Percentiles rank a stretch among this genome's conserved stretches.
Conservation (phyloP, 2,113 vertebrate species). For the Strix aluco region DNA sequence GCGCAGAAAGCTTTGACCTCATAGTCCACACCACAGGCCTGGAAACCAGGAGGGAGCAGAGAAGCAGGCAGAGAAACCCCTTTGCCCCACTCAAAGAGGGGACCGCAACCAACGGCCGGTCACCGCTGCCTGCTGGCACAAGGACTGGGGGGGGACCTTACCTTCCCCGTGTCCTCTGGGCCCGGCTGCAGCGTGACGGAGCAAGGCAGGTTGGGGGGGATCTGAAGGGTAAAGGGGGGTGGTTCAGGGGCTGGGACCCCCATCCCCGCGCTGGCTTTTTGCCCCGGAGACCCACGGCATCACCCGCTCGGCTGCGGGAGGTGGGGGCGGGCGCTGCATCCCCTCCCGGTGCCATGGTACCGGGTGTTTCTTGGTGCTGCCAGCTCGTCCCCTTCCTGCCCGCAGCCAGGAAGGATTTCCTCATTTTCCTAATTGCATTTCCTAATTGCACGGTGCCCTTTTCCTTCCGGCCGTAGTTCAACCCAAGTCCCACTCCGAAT, state of each 20-base stretch:
- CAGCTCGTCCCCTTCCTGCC: not conserved
- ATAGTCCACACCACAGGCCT: conserved; percentile 98
- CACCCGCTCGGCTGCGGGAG: too few relatives aligned
- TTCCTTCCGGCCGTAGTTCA: not conserved
- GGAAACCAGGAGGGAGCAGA: not conserved
- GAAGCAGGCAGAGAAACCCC: not conserved
- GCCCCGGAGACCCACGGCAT: not conserved
- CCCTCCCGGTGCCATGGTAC: not conserved
- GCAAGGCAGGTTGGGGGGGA: conserved; percentile 92
- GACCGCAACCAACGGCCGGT: not conserved
- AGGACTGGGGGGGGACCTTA: conserved; percentile 15
- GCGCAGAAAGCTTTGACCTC: conserved; percentile 97
- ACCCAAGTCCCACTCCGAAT: too few relatives aligned
- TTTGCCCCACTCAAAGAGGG: not conserved
- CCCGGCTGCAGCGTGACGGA: conserved; percentile 95
- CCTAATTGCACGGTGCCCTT: not conserved
- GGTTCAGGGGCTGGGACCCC: not conserved
- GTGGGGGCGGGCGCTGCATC: not conserved
- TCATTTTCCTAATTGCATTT: not conserved
- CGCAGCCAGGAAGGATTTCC: not conserved
- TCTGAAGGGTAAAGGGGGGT: conserved; percentile 68
- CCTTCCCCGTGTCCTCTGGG: conserved; percentile 95
- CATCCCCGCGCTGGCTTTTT: not conserved
- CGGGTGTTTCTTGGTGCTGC: not conserved
- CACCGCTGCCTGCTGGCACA: not conserved